Percentiles rank a stretch among this genome's conserved stretches.
phyloP scores from a whole-genome alignment of 1,140 invertebrate genomes.

The Lucilia cuprina region DNA sequence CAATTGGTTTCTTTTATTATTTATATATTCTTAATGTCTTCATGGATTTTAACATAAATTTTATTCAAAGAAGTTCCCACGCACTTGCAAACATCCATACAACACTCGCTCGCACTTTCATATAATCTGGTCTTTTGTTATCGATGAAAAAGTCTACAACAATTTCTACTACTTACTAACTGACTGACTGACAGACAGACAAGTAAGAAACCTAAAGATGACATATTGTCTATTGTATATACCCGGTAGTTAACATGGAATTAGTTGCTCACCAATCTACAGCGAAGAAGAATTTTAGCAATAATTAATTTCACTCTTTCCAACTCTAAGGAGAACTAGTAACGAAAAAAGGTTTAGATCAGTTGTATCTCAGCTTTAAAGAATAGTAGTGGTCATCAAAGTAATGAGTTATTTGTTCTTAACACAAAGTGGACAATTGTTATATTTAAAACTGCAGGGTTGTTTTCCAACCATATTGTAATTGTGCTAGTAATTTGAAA shows the following conservation, averaged over 20 bases:
- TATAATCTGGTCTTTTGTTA: conserved; percentile 4
- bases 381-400: too few relatives aligned
- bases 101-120: neutral
- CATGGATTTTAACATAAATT: neutral
- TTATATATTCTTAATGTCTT: neutral
- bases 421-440: too few relatives aligned
- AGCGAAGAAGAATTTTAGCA: too few relatives aligned
- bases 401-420: neutral
- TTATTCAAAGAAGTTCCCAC: neutral
- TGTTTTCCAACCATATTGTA: neutral
- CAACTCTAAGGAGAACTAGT: too few relatives aligned
- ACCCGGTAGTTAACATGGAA: neutral
- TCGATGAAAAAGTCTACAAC: neutral
- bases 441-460: too few relatives aligned
- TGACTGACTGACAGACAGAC: neutral
- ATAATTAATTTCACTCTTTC: too few relatives aligned
- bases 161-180: neutral
- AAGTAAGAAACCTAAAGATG: neutral
- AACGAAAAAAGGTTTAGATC: too few relatives aligned
- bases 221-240: conserved; percentile 16
- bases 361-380: too few relatives aligned
- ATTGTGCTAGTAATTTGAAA: neutral
- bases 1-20: conserved; percentile 12
- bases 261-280: too few relatives aligned
- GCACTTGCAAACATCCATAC: neutral